phyloP scores from a whole-genome alignment of 2,888 invertebrate genomes.

The Erebia ligea region DNA sequence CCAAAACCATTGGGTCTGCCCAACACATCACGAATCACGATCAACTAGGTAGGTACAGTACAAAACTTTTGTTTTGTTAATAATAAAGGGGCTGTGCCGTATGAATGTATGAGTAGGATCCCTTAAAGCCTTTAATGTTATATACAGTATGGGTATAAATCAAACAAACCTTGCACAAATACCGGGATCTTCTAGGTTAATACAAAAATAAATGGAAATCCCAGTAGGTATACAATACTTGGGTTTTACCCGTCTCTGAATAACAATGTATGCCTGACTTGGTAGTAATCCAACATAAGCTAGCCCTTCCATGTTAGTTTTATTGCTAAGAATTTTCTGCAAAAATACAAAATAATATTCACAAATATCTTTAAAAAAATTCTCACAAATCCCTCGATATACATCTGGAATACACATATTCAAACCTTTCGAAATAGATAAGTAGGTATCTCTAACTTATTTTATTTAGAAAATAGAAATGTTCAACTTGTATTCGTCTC shows the following conservation, averaged over 20 bases:
- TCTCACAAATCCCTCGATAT: not conserved
- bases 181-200: not conserved
- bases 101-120: too few species aligned
- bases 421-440: not conserved
- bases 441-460: not conserved
- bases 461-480: too few species aligned
- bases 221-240: not conserved
- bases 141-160: not conserved
- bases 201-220: conserved; percentile 1
- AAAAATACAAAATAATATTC: not conserved
- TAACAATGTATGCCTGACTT: conserved; percentile 7
- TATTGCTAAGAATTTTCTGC: not conserved
- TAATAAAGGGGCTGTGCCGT: too few species aligned
- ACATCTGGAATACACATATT: not conserved
- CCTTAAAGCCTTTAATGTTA: too few species aligned
- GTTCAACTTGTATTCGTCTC: not conserved
- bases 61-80: too few species aligned
- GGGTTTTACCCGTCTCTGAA: not conserved
- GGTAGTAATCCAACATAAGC: conserved; percentile 1
- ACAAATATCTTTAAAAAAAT: not conserved
- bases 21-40: too few species aligned
- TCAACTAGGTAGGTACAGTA: too few species aligned
- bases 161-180: not conserved
- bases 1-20: too few species aligned
- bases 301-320: not conserved